Percentiles rank a stretch among this genome's conserved stretches.
Evolutionary conservation across 2,113 vertebrate genomes (phyloP).

Genomic region (Dipodomys stephensi): DNA sequence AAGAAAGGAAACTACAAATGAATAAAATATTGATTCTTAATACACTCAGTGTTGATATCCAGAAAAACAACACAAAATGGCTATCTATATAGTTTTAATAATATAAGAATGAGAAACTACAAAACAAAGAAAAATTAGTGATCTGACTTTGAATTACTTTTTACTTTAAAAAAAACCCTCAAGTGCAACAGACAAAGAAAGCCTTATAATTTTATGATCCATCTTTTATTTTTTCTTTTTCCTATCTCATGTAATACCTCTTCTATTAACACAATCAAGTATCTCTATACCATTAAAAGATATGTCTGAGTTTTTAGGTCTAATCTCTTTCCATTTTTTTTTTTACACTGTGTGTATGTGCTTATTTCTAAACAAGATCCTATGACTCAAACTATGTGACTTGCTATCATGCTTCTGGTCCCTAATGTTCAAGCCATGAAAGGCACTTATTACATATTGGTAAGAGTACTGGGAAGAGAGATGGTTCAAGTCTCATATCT

Average conservation of each 20-base stretch:
- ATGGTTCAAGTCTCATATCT: background rate
- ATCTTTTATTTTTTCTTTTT: no score
- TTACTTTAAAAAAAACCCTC: background rate
- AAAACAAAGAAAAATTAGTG: slow-evolving; percentile 7
- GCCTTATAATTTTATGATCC: no score
- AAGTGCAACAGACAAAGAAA: no score
- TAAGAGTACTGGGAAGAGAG: background rate
- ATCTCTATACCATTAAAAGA: background rate
- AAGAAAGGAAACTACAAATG: no score
- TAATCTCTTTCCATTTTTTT: no score
- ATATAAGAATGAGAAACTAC: background rate
- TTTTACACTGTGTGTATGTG: no score
- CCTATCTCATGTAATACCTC: background rate
- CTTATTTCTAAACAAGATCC: background rate
- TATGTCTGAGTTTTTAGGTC: background rate
- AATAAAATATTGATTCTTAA: background rate
- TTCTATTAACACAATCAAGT: background rate
- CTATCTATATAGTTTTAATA: background rate
- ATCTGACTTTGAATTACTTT: background rate
- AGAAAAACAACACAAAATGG: slow-evolving; percentile 17
- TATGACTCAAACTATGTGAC: background rate
- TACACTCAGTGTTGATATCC: background rate
- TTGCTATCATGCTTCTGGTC: background rate
- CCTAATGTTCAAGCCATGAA: background rate
- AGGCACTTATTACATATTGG: background rate